phyloP scores from a whole-genome alignment of 2,888 invertebrate species.

The Pammene aurita region DNA sequence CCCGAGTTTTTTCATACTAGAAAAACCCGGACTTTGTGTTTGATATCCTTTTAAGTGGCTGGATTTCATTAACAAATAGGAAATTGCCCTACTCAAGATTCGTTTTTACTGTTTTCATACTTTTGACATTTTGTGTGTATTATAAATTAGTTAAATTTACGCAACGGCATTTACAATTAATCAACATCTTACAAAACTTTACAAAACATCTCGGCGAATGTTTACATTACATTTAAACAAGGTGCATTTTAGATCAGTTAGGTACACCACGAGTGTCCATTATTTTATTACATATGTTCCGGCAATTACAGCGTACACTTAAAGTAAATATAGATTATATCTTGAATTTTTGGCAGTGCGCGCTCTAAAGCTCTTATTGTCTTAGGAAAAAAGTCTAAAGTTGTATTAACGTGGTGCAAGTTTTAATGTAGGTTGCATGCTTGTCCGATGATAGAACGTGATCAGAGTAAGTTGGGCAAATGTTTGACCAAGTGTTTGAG shows the following conservation, averaged over 20 bases:
- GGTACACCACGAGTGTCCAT: conserved; percentile 32
- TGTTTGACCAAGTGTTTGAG: conserved; percentile 28
- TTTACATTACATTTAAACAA: conserved; percentile 18
- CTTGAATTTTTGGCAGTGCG: neutral
- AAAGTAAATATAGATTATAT: conserved; percentile 33
- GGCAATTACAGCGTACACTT: conserved; percentile 25
- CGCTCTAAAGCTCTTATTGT: neutral
- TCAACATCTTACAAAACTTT: neutral
- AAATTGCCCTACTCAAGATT: too few relatives aligned
- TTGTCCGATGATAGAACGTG: conserved; percentile 25
- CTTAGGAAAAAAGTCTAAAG: neutral
- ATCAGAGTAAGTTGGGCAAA: conserved; percentile 8
- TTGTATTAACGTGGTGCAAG: neutral
- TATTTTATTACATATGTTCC: conserved; percentile 29
- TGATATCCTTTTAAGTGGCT: too few relatives aligned
- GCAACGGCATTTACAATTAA: too few relatives aligned
- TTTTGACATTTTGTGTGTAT: too few relatives aligned
- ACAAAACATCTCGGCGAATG: neutral
- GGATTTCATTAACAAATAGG: too few relatives aligned
- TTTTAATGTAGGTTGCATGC: conserved; percentile 33
- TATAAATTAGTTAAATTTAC: too few relatives aligned
- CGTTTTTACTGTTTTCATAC: too few relatives aligned
- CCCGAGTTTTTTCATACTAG: too few relatives aligned
- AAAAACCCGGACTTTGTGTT: too few relatives aligned
- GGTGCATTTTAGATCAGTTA: conserved; percentile 37